Percentiles rank a stretch among this genome's conserved stretches.
Evolutionary conservation across 2,113 vertebrate genomes (phyloP).

Genomic region (Colistium nudipinnis): DNA sequence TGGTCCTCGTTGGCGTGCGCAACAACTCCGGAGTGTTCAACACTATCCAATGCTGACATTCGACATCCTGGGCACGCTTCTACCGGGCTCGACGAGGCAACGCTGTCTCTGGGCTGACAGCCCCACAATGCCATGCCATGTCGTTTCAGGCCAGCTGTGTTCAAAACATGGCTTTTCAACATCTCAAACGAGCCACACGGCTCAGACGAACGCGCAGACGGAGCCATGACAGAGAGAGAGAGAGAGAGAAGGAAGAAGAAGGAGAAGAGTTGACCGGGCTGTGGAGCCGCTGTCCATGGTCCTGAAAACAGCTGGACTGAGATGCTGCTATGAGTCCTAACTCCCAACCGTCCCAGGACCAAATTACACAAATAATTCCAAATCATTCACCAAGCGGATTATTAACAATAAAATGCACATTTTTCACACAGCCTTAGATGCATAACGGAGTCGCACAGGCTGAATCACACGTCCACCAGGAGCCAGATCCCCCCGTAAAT

Average conservation of each 20-base stretch:
- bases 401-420: neutral
- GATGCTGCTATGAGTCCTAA: constrained; percentile 1
- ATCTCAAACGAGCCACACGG: neutral
- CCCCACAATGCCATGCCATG: neutral
- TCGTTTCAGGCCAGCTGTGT: neutral
- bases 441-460: neutral
- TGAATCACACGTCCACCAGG: constrained; percentile 14
- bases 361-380: no score
- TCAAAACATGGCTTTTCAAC: neutral
- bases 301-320: constrained; percentile 51
- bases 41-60: neutral
- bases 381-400: neutral
- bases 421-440: neutral
- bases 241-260: neutral
- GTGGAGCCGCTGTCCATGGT: constrained; percentile 60
- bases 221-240: neutral
- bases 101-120: no score
- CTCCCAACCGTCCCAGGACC: constrained; percentile 62
- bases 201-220: neutral
- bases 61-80: neutral
- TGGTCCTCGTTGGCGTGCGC: neutral
- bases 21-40: neutral
- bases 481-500: no score
- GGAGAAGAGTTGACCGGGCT: neutral
- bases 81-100: no score